Conservation (phyloP, 2,888 invertebrate species). For the Hermaeophaga mercurialis region DNA sequence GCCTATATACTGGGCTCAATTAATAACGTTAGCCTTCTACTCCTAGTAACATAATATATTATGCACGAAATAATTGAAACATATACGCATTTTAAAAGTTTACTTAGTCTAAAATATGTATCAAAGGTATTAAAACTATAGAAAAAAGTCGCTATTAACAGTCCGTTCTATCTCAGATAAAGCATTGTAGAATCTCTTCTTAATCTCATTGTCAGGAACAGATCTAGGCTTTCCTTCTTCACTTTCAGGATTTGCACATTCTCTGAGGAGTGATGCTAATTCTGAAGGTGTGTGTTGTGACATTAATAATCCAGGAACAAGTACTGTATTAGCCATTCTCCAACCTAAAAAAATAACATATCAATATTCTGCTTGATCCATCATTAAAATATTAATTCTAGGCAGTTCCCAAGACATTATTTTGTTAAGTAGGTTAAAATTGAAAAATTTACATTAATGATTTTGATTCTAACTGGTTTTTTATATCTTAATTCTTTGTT, state of each 20-base stretch:
- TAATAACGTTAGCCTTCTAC: no score
- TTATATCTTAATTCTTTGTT: no score
- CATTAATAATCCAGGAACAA: conserved; percentile 66
- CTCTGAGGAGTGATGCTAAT: conserved; percentile 63
- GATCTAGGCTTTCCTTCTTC: conserved; percentile 59
- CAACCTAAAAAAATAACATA: conserved; percentile 49
- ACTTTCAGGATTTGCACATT: conserved; percentile 64
- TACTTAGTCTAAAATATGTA: conserved; percentile 1
- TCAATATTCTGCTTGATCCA: no score
- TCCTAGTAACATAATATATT: no score
- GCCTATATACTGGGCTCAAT: no score
- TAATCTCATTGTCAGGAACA: conserved; percentile 58
- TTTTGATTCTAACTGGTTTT: no score
- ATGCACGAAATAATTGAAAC: no score
- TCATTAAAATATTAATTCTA: neutral
- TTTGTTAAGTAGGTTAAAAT: no score
- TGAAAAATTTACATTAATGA: no score
- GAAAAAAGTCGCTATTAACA: conserved; percentile 50
- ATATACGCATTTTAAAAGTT: neutral
- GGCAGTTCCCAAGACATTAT: no score
- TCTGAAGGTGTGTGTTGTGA: conserved; percentile 65
- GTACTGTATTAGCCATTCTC: conserved; percentile 65
- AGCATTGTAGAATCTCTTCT: conserved; percentile 61
- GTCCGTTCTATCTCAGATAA: conserved; percentile 59
- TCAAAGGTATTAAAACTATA: conserved; percentile 32